phyloP scores from a whole-genome alignment of 2,113 vertebrate species.

The Toxotes jaculatrix region DNA sequence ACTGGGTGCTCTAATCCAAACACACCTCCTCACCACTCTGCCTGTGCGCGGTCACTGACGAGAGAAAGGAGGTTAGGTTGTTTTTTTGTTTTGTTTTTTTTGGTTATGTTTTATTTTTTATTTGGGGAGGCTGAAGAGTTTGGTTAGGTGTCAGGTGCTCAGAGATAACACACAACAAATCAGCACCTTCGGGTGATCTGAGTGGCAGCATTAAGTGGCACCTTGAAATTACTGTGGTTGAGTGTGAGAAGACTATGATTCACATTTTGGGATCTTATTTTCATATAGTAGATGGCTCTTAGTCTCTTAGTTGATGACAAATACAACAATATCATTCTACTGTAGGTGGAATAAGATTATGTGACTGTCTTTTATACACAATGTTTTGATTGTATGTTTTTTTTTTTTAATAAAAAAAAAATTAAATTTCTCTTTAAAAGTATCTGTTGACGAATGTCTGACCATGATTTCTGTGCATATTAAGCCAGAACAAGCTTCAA shows the following conservation, averaged over 20 bases:
- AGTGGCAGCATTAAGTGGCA: slow-evolving; percentile 56
- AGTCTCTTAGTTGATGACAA: slow-evolving; percentile 60
- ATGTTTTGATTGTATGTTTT: slow-evolving; percentile 75
- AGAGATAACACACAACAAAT: slow-evolving; percentile 41
- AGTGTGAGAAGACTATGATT: slow-evolving; percentile 60
- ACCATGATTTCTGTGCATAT: neutral
- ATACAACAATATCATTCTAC: slow-evolving; percentile 61
- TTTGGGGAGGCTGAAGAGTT: neutral
- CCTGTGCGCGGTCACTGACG: slow-evolving; percentile 9
- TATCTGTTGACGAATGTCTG: neutral
- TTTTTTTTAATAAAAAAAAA: slow-evolving; percentile 73
- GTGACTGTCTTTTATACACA: slow-evolving; percentile 78
- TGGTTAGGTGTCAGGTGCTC: slow-evolving; percentile 21
- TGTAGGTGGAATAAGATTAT: slow-evolving; percentile 71
- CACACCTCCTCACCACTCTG: slow-evolving; percentile 25
- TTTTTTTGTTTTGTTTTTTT: slow-evolving; percentile 5
- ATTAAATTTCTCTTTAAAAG: slow-evolving; percentile 46
- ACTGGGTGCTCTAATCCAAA: slow-evolving; percentile 52
- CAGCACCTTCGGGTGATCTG: slow-evolving; percentile 18
- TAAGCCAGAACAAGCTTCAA: neutral
- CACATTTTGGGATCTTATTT: slow-evolving; percentile 69
- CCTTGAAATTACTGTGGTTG: slow-evolving; percentile 49
- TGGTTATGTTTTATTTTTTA: no score
- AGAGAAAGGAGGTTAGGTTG: slow-evolving; percentile 10
- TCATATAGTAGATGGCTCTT: slow-evolving; percentile 58